phyloP scores from a whole-genome alignment of 2,113 vertebrate genomes.

The Spermophilus dauricus region DNA sequence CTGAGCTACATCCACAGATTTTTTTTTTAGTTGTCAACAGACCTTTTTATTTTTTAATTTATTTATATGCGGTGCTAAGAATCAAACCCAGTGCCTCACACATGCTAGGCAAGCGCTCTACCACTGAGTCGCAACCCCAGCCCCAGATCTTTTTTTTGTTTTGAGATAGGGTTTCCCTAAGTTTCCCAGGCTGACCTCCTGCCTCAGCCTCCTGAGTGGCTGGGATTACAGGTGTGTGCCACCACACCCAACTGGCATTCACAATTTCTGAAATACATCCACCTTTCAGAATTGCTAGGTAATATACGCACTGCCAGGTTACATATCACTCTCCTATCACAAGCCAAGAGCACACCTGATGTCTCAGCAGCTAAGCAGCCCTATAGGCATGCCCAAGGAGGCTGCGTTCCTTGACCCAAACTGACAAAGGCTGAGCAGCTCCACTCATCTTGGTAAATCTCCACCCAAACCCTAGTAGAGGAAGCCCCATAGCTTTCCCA shows the following conservation, averaged over 20 bases:
- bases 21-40: too few relatives aligned
- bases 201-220: too few relatives aligned
- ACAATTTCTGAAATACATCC: background rate
- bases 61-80: too few relatives aligned
- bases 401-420: background rate
- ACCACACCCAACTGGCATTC: background rate
- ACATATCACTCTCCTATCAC: background rate
- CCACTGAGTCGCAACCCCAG: too few relatives aligned
- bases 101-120: too few relatives aligned
- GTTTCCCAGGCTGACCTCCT: too few relatives aligned
- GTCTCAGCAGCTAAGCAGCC: rapidly evolving
- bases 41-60: too few relatives aligned
- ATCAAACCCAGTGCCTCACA: too few relatives aligned
- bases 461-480: background rate
- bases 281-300: background rate
- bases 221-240: background rate
- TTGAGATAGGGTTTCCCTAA: too few relatives aligned
- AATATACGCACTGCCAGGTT: background rate
- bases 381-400: rapidly evolving
- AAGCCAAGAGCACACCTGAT: background rate
- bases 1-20: too few relatives aligned
- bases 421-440: background rate
- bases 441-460: background rate
- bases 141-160: too few relatives aligned
- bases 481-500: background rate